Evolutionary conservation across 2,113 vertebrate genomes (phyloP), one percentile per base, ranked within the genome.

Genomic region (Coturnix japonica): DNA sequence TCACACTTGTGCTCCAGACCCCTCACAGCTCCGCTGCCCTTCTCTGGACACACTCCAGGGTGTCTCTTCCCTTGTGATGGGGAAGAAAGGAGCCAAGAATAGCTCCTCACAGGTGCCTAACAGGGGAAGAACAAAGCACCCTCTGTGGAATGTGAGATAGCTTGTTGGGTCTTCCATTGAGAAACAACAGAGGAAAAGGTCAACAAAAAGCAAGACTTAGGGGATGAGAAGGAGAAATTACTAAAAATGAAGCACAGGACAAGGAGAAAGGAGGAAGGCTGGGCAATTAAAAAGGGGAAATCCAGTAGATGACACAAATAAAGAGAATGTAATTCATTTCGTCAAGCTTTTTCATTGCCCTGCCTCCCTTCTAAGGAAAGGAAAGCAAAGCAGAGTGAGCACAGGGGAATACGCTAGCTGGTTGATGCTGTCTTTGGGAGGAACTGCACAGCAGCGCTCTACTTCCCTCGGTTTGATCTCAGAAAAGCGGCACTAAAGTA

Each of bases 401-500:
- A 4, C 12, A 41, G 23, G 28, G 67, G 30, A 84, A 85, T 11
- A 1, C 44, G 23, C 35, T 5, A 43, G 3, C 84, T 41, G 49
- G 8, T 77, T 69, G 74, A 5, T 18, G 33, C 39, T 20, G 63
- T 9, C 85, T 18, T 30, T 25, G 79, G 79, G 88, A 85, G 70
- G 79, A 79, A 69, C 65, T 18, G 65, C 57, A 80, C 74, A 31
- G 65, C 85, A 69, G 69, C 85, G 71, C 85, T 60, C 12, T 46
- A 6, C 19, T 64, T 73, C 61, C 73, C 82, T 43, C 1, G 4
- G 57, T 75, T 17, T 93, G 87, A 89, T 87, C 80, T 91, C 81
- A 70, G 80, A 85, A 77, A 95, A 92, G 46, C 64, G 85, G 72
- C 79, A 20, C 85, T 60, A 74, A 95, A 92, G 88, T 95, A 91